Evolutionary conservation across 2,113 vertebrate species (phyloP).

Genomic region (Conger conger): DNA sequence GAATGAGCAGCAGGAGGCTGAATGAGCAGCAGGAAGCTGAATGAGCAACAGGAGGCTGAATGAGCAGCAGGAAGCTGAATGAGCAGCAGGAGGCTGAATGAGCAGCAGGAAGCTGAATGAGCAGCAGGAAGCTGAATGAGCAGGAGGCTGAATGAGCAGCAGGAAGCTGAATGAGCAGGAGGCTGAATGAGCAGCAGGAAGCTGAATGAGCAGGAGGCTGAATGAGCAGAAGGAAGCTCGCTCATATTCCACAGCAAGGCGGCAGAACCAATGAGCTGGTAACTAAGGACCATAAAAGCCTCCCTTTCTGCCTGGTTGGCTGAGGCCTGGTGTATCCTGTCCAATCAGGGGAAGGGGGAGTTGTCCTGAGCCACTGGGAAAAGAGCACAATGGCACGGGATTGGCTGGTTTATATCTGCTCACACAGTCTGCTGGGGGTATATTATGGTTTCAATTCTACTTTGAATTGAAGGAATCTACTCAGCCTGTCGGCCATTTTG

Average conservation of each 20-base stretch:
- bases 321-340: too few relatives aligned
- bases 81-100: too few relatives aligned
- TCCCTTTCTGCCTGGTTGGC: neutral
- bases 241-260: neutral
- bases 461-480: conserved; percentile 43
- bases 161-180: too few relatives aligned
- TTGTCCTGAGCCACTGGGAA: neutral
- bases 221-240: neutral
- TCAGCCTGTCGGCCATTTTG: conserved; percentile 46
- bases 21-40: neutral
- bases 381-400: too few relatives aligned
- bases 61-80: neutral
- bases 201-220: neutral
- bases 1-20: too few relatives aligned
- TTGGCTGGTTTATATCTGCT: too few relatives aligned
- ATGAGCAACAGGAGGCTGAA: too few relatives aligned
- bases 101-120: neutral
- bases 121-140: neutral
- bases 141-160: neutral
- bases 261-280: neutral
- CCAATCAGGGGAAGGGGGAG: too few relatives aligned
- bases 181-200: neutral
- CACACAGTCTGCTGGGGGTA: neutral
- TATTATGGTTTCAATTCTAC: conserved; percentile 36
- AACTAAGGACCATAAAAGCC: neutral